Conservation (phyloP, 1,140 invertebrate genomes). For the Pristionchus pacificus region DNA sequence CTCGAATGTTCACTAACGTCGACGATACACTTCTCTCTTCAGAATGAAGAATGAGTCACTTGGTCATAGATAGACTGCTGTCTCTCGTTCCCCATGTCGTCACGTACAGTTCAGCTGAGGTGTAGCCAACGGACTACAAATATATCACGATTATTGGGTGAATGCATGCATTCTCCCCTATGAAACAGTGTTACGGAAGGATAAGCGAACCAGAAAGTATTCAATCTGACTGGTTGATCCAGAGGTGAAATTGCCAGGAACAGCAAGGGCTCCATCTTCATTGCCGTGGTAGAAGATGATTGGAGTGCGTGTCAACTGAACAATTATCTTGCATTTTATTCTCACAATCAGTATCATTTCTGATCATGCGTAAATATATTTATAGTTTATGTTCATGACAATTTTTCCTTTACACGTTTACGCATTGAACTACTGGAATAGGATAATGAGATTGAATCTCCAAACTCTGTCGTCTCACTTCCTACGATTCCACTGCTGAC, state of each 20-base stretch:
- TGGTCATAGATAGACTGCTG: background rate
- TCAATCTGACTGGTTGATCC: background rate
- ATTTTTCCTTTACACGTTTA: background rate
- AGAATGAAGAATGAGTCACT: background rate
- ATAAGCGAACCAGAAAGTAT: background rate
- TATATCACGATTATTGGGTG: background rate
- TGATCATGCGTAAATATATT: background rate
- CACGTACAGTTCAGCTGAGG: background rate
- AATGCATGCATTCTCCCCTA: background rate
- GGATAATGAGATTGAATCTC: too few relatives aligned
- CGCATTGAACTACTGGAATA: too few relatives aligned
- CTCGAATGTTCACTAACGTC: too few relatives aligned
- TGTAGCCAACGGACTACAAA: background rate
- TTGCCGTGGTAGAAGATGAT: background rate
- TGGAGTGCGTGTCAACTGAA: background rate
- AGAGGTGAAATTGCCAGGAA: background rate
- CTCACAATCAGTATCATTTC: background rate
- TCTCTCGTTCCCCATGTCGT: background rate
- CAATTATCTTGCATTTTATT: background rate
- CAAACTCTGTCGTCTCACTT: background rate
- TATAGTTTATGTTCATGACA: background rate
- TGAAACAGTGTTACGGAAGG: too few relatives aligned
- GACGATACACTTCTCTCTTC: too few relatives aligned
- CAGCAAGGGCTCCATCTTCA: background rate
- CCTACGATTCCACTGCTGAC: background rate